Percentiles rank a stretch among this genome's conserved stretches.
phyloP scores from a whole-genome alignment of 2,888 invertebrate species.

The Hypercompe scribonia region DNA sequence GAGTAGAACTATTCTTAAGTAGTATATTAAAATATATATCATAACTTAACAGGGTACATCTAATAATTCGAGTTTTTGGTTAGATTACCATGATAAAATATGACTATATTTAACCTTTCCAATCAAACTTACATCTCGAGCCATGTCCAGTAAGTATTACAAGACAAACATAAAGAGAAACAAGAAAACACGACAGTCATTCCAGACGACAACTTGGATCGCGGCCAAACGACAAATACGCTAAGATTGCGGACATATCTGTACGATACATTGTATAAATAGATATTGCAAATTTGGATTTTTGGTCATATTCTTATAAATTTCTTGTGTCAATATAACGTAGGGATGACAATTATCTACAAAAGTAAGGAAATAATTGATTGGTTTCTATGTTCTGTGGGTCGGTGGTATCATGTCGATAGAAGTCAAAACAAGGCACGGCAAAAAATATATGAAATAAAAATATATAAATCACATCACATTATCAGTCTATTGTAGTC shows the following conservation, averaged over 20 bases:
- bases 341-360: no score
- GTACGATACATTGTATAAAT: conserved; percentile 31
- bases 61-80: not conserved
- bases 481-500: no score
- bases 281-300: conserved; percentile 13
- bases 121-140: conserved; percentile 7
- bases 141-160: conserved; percentile 33
- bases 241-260: conserved; percentile 48
- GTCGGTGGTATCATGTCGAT: no score
- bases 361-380: no score
- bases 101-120: not conserved
- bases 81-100: not conserved
- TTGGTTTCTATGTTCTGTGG: no score
- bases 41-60: no score
- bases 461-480: no score
- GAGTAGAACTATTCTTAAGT: not conserved
- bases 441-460: no score
- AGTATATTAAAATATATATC: not conserved
- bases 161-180: conserved; percentile 44
- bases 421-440: no score
- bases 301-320: not conserved
- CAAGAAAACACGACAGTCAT: conserved; percentile 44
- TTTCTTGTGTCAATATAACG: not conserved
- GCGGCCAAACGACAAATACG: conserved; percentile 58
- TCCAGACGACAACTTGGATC: conserved; percentile 52